Evolutionary conservation across 2,797 vertebrate genomes (phyloP), one percentile per base, ranked within the genome.

Genomic region (Tragelaphus oryx): DNA sequence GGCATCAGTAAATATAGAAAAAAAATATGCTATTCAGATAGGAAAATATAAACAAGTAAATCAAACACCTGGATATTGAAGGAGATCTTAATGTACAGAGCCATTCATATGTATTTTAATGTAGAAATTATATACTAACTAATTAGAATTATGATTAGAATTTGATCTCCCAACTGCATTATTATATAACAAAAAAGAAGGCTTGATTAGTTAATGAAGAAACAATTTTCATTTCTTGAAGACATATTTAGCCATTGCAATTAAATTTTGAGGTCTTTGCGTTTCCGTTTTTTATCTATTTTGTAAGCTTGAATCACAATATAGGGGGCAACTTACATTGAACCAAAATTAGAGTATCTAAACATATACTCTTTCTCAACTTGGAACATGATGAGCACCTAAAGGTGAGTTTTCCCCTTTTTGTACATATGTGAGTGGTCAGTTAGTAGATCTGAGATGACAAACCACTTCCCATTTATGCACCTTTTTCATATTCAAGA

Each of bases 211-310:
- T 65, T 37, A 82, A 44, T 33, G 11, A 44, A 79, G 5, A 79
- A 60, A 76, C 9, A 17, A 30, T 22, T 30, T 93, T 95, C 8
- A 83, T 74, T 55, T 87, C 11, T 76, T 94, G 24, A 26, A 52
- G 6, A n/a, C 68, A 44, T 12, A 52, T 54, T 75, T 74, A 85
- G 33, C 14, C 71, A 26, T 22, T 80, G 0, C 37, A 95, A 74
- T 74, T 4, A 57, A 37, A 30, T 30, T 65, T 81, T 18, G 76
- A 7, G 5, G 1, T 52, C 18, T 89, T 78, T 41, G 6, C 2
- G 62, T 90, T 92, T 87, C 7, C 7, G 1, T 52, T 26, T 84
- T 54, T 48, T 89, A 52, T 48, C 30, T 78, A 4, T 86, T 59
- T 91, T 87, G 0, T 41, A 78, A 48, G 16, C 16, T 2, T 82